Base-by-base conservation (phyloP, 1,140 invertebrate species). In the Drosophila pruinosa region DNA sequence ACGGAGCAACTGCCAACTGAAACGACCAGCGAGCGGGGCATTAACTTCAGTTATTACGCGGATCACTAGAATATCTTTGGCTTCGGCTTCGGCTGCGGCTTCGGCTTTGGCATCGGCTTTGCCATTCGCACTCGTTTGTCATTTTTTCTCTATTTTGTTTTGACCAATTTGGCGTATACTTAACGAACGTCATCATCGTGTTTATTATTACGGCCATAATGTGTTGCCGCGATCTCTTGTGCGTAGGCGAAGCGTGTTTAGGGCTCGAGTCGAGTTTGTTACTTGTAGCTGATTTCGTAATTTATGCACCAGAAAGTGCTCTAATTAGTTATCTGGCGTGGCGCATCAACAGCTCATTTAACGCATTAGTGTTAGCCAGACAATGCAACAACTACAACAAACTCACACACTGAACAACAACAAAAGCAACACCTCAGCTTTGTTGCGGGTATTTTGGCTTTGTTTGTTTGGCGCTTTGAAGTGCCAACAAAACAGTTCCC, bases 91-190 rank as follows among this genome's bases (percentile, higher is more conserved):
- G 31, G 31, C 10, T 38, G n/a, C 17, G 10, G 34, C 19, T 22
- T 34, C 19, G 36, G 3, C 10, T 34, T 28, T 17, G 7, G 14
- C 26, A 19, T 24, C 26, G 47, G 24, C 14, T 7, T 43, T 10
- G 17, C n/a, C n/a, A n/a, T n/a, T n/a, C n/a, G n/a, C 36, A 12
- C 8, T 64, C 28, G 53, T 22, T 38, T 19, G 21, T 48, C 45
- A 28, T 31, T 75, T 64, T 56, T n/a, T 31, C 28, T 24, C 43
- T 59, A 48, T 72, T 78, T 88, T 86, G 82, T 88, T 86, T 86
- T 86, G 81, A 86, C 81, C 81, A 86, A 86, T 78, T 86, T 78
- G 61, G 77, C 81, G 82, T 77, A 86, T 71, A 65, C 61, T 71
- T 72, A 85, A 80, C 81, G 56, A 85, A 80, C 81, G 56, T 85